Evolutionary conservation across 2,888 invertebrate genomes (phyloP).

Genomic region (Panopea generosa): DNA sequence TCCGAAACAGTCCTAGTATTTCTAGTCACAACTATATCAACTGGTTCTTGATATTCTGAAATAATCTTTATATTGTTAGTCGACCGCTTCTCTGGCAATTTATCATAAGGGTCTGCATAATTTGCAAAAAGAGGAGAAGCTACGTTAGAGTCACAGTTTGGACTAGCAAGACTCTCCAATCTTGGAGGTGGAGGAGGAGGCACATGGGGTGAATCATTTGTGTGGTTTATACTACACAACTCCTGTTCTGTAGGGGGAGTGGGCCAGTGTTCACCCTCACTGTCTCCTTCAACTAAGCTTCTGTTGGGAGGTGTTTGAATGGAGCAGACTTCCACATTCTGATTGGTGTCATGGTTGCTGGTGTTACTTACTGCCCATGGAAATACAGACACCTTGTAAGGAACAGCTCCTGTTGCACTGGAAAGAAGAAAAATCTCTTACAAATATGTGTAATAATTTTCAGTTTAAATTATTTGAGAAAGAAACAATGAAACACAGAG

Average conservation of each 20-base stretch:
- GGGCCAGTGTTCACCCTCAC: conserved; percentile 33
- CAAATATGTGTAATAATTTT: no score
- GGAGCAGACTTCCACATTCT: conserved; percentile 42
- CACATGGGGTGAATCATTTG: conserved; percentile 52
- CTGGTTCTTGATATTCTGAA: conserved; percentile 53
- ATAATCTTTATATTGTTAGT: conserved; percentile 2
- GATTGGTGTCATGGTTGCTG: conserved; percentile 9
- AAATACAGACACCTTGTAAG: conserved; percentile 62
- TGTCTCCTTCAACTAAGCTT: conserved; percentile 1
- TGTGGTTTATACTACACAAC: conserved; percentile 6
- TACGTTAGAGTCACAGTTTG: conserved; percentile 7
- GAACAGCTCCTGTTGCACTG: conserved; percentile 39
- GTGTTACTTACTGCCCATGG: conserved; percentile 58
- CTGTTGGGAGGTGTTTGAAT: conserved; percentile 49
- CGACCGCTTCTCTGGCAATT: conserved; percentile 23
- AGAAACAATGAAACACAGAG: no score
- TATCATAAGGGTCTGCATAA: conserved; percentile 60
- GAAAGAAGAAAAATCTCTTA: conserved; percentile 1
- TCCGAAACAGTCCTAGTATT: conserved; percentile 26
- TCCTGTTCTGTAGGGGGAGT: conserved; percentile 42
- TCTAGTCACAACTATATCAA: conserved; percentile 33
- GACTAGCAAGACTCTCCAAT: conserved; percentile 36
- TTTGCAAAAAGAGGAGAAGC: conserved; percentile 28
- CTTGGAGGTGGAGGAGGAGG: conserved; percentile 62
- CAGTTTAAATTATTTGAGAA: no score